A percentile compares a stretch with the other conserved stretches of the same genome.
Evolutionary conservation across 1,140 invertebrate species (phyloP).

Genomic region (Ganaspis sp.): DNA sequence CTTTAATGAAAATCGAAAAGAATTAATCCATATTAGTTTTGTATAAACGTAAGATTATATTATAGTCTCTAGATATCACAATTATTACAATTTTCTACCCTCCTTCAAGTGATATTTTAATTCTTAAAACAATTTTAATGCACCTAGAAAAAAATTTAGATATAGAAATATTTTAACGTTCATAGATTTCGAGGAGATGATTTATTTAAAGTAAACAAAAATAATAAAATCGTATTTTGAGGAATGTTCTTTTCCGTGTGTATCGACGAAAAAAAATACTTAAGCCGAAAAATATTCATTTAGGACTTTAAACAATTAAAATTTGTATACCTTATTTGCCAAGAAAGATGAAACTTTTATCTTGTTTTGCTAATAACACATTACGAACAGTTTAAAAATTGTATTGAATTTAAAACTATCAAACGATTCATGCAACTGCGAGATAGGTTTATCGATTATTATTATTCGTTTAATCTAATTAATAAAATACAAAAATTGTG

Average conservation of each 20-base stretch:
- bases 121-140: not conserved
- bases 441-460: too few species aligned
- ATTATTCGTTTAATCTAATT: too few species aligned
- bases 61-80: not conserved
- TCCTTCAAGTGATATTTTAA: not conserved
- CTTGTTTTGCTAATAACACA: too few species aligned
- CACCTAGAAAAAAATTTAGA: not conserved
- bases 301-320: not conserved
- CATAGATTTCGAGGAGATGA: not conserved
- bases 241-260: not conserved
- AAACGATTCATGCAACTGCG: too few species aligned
- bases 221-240: not conserved
- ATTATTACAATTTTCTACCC: constrained; percentile 2
- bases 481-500: too few species aligned
- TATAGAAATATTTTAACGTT: constrained; percentile 7
- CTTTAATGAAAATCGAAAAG: not conserved
- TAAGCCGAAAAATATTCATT: not conserved
- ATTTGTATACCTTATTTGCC: constrained; percentile 10
- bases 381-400: too few species aligned
- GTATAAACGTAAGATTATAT: not conserved
- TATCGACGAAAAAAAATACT: not conserved
- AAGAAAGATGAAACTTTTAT: not conserved
- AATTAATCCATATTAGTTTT: not conserved
- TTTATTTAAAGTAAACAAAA: not conserved
- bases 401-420: too few species aligned